Base-by-base conservation (phyloP, 2,797 vertebrate genomes). In the Pampus argenteus region DNA sequence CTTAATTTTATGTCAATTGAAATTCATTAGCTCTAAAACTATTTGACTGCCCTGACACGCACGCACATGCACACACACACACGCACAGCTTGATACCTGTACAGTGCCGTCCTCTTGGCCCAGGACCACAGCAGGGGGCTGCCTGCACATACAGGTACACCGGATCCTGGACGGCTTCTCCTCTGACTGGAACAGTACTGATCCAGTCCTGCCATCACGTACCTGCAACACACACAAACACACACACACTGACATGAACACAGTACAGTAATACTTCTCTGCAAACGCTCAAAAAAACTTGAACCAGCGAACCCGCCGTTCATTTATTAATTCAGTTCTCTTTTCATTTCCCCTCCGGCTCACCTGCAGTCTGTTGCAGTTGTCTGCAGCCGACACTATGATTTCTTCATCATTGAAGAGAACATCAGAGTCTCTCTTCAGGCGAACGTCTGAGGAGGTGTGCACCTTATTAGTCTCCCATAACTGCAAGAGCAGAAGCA, bases 381-480 rank as follows among this genome's bases (percentile, higher is more conserved):
- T 96, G 89, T 97, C 96, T 77, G 96, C 94, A 42, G 95, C 96
- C 13, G 96, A 95, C 83, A 99, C 92, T 4, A 91, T 90, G 57
- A 96, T 84, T 76, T 95, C 91, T 47, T 82, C 87, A 5, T 86
- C 89, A 31, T 77, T 86, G 89, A 98, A 98, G 10, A 94, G 70
- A 57, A 96, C 96, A 34, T 97, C 96, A 8, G 96, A 93, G 82
- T 98, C 96, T 89, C 95, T 94, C 90, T 97, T 97, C 71, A 99
- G 94, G 42, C 94, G 89, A 76, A 94, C 79, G 38, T 95, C 95
- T 20, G 96, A 97, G 55, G 96, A 95, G 54, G 94, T 95, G 93
- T 96, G 96, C n/a, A 99, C 95, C 71, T 95, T 96, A 47, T 93
- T 94, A 0, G 97, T 97, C 89, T 98, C 96, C 98, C 98, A 99